These are phyloP conservation scores for Gopherus evgoodei DNA, from an alignment of 2,113 vertebrate genomes.

Conservation along the genomic window DNA sequence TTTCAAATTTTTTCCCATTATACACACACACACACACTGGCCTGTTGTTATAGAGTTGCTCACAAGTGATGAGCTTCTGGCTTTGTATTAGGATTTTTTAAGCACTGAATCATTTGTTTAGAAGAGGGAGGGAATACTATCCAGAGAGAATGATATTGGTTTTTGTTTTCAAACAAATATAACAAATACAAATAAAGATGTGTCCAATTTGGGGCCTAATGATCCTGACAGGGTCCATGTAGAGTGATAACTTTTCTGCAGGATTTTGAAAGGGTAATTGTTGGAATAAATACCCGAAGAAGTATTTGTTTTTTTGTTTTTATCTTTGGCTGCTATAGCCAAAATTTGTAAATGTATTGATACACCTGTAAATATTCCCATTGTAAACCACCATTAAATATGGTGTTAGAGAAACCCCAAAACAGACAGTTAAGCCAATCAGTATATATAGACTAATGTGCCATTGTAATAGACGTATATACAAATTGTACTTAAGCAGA, in stretches of 20 bases:
- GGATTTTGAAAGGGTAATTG: neutral
- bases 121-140: neutral
- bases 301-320: neutral
- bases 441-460: neutral
- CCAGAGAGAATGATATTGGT: neutral
- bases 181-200: neutral
- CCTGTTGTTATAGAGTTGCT: neutral
- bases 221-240: neutral
- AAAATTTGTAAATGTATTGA: neutral
- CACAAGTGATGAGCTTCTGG: neutral
- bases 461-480: neutral
- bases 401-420: neutral
- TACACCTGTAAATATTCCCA: neutral
- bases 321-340: neutral
- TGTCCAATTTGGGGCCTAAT: neutral
- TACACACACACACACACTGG: neutral
- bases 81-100: neutral
- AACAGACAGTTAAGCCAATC: neutral
- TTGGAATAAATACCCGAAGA: neutral
- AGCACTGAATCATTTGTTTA: neutral
- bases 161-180: neutral
- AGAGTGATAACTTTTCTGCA: neutral
- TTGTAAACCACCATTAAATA: neutral
- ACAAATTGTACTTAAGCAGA: neutral
- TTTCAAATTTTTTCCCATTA: neutral